Evolutionary conservation across 2,888 invertebrate genomes (phyloP).

Genomic region (Chymomyza fuscimana): DNA sequence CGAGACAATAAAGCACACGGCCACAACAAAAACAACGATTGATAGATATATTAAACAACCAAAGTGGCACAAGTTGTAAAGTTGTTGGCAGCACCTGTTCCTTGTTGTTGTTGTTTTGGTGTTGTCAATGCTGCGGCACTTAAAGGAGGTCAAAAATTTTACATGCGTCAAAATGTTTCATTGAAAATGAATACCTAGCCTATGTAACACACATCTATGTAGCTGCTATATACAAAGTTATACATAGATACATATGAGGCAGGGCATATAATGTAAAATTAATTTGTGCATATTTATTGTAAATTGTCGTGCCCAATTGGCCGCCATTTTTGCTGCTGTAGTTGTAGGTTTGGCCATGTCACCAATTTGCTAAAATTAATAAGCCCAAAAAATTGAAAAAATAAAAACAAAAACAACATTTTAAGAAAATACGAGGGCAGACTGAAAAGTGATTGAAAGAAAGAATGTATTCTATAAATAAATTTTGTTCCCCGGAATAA

Average conservation of each 20-base stretch:
- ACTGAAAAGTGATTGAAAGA: no score
- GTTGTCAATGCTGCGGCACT: constrained; percentile 9
- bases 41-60: neutral
- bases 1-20: neutral
- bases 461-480: neutral
- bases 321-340: constrained; percentile 6
- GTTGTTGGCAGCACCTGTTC: constrained; percentile 21
- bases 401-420: neutral
- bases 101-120: constrained; percentile 22
- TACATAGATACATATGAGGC: neutral
- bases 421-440: neutral
- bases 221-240: no score
- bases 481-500: neutral
- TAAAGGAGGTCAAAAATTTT: constrained; percentile 37
- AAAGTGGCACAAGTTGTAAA: constrained; percentile 22
- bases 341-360: neutral
- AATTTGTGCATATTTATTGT: neutral
- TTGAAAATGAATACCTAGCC: constrained; percentile 11
- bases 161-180: constrained; percentile 19
- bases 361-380: constrained; percentile 6
- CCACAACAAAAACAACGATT: neutral
- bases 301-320: neutral
- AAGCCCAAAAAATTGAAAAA: neutral
- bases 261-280: neutral
- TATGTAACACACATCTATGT: neutral